Conservation (phyloP, 2,797 vertebrate genomes). For the Artibeus lituratus region DNA sequence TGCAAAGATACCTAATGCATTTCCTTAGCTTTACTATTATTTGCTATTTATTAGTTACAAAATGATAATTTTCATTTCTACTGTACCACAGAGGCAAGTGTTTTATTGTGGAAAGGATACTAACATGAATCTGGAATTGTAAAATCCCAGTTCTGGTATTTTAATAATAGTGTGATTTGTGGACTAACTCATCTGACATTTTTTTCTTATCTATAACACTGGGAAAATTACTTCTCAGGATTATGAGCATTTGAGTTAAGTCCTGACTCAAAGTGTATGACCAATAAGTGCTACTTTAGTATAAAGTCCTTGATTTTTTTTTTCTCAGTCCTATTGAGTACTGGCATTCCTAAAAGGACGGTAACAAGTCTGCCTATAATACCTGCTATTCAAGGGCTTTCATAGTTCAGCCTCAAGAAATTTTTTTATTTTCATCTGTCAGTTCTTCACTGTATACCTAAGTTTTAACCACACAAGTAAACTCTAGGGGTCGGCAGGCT, state of each 20-base stretch:
- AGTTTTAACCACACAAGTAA: neutral
- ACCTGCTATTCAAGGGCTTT: neutral
- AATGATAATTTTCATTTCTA: neutral
- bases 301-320: neutral
- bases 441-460: neutral
- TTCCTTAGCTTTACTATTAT: neutral
- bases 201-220: neutral
- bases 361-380: neutral
- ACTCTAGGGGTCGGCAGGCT: neutral
- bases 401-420: neutral
- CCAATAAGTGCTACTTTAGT: neutral
- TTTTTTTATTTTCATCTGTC: neutral
- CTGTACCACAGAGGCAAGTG: neutral
- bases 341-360: neutral
- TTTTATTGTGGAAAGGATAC: neutral
- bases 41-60: neutral
- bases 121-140: neutral
- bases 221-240: neutral
- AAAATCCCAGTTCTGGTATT: neutral
- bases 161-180: neutral
- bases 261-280: neutral
- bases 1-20: neutral
- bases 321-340: neutral
- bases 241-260: neutral
- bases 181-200: neutral